Percentiles rank a stretch among this genome's conserved stretches.
These are phyloP conservation scores for Onychomys leucogaster DNA, from an alignment of 2,797 vertebrate genomes.

Conservation along the genomic window DNA sequence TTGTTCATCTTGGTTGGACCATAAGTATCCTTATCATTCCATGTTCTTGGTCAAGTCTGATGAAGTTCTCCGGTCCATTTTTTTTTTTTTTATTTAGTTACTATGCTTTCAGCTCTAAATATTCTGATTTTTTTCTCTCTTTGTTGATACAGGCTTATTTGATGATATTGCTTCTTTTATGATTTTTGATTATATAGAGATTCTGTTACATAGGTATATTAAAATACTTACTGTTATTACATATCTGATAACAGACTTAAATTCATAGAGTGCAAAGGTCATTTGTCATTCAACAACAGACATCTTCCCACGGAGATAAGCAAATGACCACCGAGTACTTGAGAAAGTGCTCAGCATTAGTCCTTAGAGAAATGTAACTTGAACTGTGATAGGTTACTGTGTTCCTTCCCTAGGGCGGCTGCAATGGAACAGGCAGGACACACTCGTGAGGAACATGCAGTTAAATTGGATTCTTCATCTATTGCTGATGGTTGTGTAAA, in stretches of 20 bases:
- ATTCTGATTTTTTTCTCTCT: not conserved
- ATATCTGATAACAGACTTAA: not conserved
- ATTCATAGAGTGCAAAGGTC: not conserved
- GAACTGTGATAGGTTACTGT: not conserved
- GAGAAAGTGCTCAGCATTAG: not conserved
- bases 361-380: not conserved
- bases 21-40: not conserved
- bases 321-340: not conserved
- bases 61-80: not conserved
- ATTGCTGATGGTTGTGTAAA: not conserved
- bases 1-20: not conserved
- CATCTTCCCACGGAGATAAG: not conserved
- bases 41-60: not conserved
- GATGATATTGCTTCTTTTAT: not conserved
- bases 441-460: not conserved
- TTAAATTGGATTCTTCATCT: not conserved
- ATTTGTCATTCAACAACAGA: not conserved
- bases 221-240: not conserved
- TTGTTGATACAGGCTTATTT: not conserved
- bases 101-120: not conserved
- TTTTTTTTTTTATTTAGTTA: not conserved
- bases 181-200: not conserved
- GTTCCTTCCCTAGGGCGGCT: not conserved
- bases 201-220: not conserved
- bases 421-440: not conserved